These are phyloP conservation scores for Ascaphus truei DNA, from an alignment of 2,113 vertebrate species.

Conservation along the genomic window DNA sequence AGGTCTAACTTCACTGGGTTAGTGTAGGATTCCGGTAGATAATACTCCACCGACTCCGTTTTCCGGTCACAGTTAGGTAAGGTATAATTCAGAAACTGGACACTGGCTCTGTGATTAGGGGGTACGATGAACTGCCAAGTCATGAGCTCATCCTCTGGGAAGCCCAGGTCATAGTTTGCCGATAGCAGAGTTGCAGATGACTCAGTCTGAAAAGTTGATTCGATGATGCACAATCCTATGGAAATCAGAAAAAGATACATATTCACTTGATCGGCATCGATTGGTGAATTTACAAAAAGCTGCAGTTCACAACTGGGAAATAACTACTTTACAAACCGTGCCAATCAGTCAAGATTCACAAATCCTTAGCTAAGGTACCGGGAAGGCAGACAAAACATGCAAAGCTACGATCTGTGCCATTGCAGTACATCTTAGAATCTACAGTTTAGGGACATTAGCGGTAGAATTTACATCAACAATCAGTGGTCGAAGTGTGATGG, in stretches of 20 bases:
- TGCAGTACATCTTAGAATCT: no score
- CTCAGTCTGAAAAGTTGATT: slow-evolving; percentile 66
- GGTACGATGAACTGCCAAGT: slow-evolving; percentile 80
- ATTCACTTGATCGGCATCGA: no score
- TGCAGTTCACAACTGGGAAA: no score
- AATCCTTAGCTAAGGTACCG: no score
- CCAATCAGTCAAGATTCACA: no score
- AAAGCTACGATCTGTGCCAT: no score
- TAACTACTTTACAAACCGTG: no score
- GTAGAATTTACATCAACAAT: no score
- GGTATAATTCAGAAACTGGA: slow-evolving; percentile 63
- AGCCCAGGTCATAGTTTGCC: slow-evolving; percentile 68
- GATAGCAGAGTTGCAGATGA: slow-evolving; percentile 69
- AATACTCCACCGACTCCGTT: slow-evolving; percentile 67
- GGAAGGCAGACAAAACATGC: no score
- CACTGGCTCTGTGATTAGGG: slow-evolving; percentile 69
- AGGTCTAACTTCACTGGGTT: slow-evolving; percentile 55
- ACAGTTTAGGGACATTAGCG: no score
- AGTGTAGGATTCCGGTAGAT: slow-evolving; percentile 45
- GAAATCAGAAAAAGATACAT: not conserved
- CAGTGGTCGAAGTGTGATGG: no score
- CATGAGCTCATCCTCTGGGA: slow-evolving; percentile 71
- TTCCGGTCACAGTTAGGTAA: slow-evolving; percentile 70
- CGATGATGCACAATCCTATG: slow-evolving; percentile 69
- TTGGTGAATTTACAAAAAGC: no score